Percentiles rank a stretch among this genome's conserved stretches.
phyloP scores from a whole-genome alignment of 2,797 vertebrate species.

The Remorina albescens region DNA sequence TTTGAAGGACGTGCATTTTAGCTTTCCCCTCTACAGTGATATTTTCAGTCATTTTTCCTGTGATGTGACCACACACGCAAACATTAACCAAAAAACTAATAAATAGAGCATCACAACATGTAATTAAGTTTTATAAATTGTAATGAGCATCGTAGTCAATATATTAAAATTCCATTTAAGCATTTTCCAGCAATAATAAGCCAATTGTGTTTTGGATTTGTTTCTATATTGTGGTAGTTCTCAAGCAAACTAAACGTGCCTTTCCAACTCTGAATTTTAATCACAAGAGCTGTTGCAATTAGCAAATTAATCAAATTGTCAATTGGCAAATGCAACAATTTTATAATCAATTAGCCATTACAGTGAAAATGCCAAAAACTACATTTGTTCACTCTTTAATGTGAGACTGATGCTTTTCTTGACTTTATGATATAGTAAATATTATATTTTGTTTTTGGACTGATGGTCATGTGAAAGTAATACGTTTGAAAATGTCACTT shows the following conservation, averaged over 20 bases:
- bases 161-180: background rate
- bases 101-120: background rate
- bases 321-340: background rate
- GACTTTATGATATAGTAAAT: background rate
- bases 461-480: background rate
- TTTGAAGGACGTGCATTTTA: conserved; percentile 38
- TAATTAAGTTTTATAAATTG: too few species aligned
- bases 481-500: background rate
- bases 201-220: background rate
- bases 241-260: background rate
- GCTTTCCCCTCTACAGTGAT: conserved; percentile 11
- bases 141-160: too few species aligned
- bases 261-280: background rate
- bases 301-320: background rate
- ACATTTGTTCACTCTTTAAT: background rate
- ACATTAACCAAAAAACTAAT: background rate
- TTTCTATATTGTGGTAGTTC: background rate
- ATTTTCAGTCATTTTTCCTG: background rate
- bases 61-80: background rate
- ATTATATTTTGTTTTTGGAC: background rate
- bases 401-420: background rate
- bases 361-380: background rate
- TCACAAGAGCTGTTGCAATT: background rate
- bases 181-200: background rate
- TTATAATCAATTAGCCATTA: background rate